Percentiles rank a stretch among this genome's conserved stretches.
phyloP scores from a whole-genome alignment of 2,888 invertebrate species.

The Rutpela maculata region DNA sequence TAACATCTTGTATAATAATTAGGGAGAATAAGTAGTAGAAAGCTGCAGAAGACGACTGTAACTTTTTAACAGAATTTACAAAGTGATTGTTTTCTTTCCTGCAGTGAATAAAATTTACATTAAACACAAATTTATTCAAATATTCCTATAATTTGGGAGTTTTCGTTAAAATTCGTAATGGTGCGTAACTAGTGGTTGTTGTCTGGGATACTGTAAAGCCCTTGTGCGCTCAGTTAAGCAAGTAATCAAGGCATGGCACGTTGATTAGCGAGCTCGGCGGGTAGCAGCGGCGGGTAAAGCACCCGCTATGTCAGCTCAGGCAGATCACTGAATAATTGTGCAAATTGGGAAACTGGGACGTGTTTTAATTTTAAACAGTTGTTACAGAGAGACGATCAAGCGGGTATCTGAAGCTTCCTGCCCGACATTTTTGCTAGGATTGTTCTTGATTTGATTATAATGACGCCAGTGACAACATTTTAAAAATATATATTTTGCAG shows the following conservation, averaged over 20 bases:
- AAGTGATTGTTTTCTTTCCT: constrained; percentile 5
- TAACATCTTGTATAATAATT: too few species aligned
- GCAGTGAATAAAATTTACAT: constrained; percentile 6
- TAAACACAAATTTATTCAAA: constrained; percentile 7
- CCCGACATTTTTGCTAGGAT: background rate
- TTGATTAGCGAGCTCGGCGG: constrained; percentile 59
- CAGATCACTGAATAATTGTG: constrained; percentile 39
- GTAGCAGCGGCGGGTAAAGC: constrained; percentile 19
- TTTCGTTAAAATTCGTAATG: constrained; percentile 27
- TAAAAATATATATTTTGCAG: too few species aligned
- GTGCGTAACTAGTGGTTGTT: constrained; percentile 40
- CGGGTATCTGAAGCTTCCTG: background rate
- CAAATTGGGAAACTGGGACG: constrained; percentile 23
- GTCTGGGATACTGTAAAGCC: constrained; percentile 43
- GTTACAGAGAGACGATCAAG: background rate
- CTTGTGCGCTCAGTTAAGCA: constrained; percentile 59
- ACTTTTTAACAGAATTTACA: background rate
- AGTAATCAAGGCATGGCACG: constrained; percentile 59
- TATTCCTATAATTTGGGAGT: constrained; percentile 17
- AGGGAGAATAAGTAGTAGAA: background rate
- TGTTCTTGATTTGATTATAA: background rate
- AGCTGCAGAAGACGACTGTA: background rate
- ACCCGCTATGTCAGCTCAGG: constrained; percentile 32
- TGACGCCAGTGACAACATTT: too few species aligned
- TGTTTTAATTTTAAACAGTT: constrained; percentile 29